Conservation (phyloP, 2,113 vertebrate species). For the Oreocharis arfaki region DNA sequence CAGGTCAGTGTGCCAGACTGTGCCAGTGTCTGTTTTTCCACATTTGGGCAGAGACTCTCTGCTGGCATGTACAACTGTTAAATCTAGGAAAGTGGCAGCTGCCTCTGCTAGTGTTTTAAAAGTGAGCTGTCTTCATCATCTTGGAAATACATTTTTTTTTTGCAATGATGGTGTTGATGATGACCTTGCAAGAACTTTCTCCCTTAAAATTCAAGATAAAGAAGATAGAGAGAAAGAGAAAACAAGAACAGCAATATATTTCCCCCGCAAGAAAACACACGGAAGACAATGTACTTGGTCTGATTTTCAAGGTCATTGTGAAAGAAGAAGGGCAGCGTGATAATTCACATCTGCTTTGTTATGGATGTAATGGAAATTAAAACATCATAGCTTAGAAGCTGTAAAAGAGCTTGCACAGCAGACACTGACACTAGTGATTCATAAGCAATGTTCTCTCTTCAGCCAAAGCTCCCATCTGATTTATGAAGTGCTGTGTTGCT, state of each 20-base stretch:
- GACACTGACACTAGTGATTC: not conserved
- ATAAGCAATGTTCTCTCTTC: not conserved
- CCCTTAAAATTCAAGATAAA: not conserved
- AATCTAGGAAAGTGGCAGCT: not conserved
- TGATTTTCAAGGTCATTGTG: not conserved
- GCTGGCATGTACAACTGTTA: not conserved
- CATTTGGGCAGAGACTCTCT: conserved; percentile 27
- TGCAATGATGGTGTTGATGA: not conserved
- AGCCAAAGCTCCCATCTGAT: not conserved
- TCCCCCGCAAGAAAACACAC: not conserved
- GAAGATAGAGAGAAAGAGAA: not conserved
- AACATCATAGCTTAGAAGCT: not conserved
- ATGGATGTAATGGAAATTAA: not conserved
- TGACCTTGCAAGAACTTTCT: not conserved
- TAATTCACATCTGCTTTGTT: not conserved
- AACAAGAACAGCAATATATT: not conserved
- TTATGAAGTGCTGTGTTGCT: not conserved
- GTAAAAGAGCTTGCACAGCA: not conserved
- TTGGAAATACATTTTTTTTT: not conserved
- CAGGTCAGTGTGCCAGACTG: conserved; percentile 18
- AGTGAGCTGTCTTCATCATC: not conserved
- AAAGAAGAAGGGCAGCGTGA: not conserved
- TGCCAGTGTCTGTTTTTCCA: not conserved
- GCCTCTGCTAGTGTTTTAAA: not conserved
- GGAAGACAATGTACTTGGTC: not conserved